These are phyloP conservation scores for Teinopalpus imperialis DNA, from an alignment of 2,888 invertebrate genomes.

Conservation along the genomic window DNA sequence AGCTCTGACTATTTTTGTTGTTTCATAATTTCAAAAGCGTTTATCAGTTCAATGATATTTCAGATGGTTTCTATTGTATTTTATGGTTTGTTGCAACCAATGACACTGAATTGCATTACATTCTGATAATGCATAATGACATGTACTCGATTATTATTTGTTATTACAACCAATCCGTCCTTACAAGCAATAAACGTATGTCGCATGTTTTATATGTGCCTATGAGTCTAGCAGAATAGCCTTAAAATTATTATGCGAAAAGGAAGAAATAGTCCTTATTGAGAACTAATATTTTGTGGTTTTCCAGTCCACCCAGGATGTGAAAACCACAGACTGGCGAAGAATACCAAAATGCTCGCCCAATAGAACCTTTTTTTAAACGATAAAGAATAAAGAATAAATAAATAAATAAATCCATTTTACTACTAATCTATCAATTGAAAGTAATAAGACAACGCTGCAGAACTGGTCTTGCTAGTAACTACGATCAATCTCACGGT, in stretches of 20 bases:
- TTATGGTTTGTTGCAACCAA: constrained; percentile 8
- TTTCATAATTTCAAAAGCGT: too few species aligned
- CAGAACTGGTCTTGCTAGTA: constrained; percentile 50
- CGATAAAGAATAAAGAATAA: too few species aligned
- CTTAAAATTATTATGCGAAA: background rate
- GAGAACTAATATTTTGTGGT: too few species aligned
- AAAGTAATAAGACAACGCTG: constrained; percentile 42
- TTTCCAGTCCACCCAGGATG: too few species aligned
- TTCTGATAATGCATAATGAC: constrained; percentile 61
- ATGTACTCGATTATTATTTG: constrained; percentile 49
- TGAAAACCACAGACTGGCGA: too few species aligned
- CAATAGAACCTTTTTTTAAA: too few species aligned
- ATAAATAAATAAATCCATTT: too few species aligned
- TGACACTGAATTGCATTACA: constrained; percentile 31
- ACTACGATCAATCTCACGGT: constrained; percentile 46
- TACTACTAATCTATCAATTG: background rate
- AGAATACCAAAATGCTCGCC: too few species aligned
- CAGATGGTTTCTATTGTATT: constrained; percentile 9
- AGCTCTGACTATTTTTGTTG: too few species aligned
- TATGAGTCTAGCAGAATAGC: background rate
- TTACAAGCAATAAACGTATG: constrained; percentile 33
- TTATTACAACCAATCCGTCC: constrained; percentile 54
- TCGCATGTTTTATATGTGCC: constrained; percentile 1
- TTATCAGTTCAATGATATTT: constrained; percentile 2
- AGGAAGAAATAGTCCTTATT: background rate